Evolutionary conservation across 2,888 invertebrate species (phyloP).

Genomic region (Caenorhabditis sp.): DNA sequence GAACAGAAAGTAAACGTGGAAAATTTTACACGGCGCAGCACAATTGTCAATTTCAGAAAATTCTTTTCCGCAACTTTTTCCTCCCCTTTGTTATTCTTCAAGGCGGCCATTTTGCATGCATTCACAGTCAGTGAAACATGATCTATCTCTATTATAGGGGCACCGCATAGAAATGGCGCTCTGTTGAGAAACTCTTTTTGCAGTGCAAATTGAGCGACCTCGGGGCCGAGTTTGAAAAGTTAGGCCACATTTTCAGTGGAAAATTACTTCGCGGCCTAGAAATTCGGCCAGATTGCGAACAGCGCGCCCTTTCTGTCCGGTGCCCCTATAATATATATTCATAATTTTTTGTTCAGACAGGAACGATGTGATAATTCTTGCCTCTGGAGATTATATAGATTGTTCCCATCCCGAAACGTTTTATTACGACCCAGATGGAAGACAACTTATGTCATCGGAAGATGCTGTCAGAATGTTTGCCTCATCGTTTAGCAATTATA

Average conservation of each 20-base stretch:
- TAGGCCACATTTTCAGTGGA: no score
- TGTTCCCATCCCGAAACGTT: conserved; percentile 60
- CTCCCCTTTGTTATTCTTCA: conserved; percentile 62
- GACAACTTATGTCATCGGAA: conserved; percentile 62
- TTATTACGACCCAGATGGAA: conserved; percentile 59
- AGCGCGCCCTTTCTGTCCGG: no score
- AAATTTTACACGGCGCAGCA: no score
- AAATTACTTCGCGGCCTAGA: no score
- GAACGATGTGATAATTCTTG: conserved; percentile 61
- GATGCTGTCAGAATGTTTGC: conserved; percentile 65
- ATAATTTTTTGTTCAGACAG: conserved; percentile 61
- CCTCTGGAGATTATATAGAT: conserved; percentile 64
- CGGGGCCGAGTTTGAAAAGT: no score
- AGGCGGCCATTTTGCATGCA: conserved; percentile 57
- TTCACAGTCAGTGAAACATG: conserved; percentile 39
- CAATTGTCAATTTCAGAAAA: conserved; percentile 34
- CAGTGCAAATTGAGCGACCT: no score
- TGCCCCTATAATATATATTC: no score
- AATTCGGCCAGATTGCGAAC: no score
- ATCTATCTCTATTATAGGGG: no score
- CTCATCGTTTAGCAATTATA: conserved; percentile 59
- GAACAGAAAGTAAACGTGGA: conserved; percentile 54
- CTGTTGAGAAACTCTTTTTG: not conserved
- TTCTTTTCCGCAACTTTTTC: conserved; percentile 61
- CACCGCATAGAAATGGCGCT: not conserved